phyloP scores from a whole-genome alignment of 2,797 vertebrate genomes.

The Scolopax rusticola region DNA sequence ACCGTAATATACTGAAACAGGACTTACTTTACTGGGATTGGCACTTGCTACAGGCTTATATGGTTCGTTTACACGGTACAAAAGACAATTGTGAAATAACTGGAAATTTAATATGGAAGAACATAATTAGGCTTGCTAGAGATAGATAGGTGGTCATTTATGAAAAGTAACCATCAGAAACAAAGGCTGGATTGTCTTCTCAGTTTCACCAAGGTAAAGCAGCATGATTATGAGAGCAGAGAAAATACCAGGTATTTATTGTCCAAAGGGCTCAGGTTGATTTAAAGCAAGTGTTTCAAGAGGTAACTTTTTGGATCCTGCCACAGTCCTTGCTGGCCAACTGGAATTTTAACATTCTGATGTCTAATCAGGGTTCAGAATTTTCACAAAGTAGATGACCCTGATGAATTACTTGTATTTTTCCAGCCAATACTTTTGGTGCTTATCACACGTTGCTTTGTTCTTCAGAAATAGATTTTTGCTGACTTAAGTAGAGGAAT shows the following conservation, averaged over 20 bases:
- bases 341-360: neutral
- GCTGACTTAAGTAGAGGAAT: neutral
- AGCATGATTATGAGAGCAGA: neutral
- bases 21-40: neutral
- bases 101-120: slow-evolving; percentile 12
- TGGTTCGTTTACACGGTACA: neutral
- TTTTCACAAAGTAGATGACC: neutral
- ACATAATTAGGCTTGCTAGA: neutral
- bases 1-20: neutral
- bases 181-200: neutral
- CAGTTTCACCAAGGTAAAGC: neutral
- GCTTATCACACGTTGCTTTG: neutral
- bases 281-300: neutral
- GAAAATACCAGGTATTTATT: neutral
- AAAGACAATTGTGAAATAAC: slow-evolving; percentile 19
- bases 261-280: neutral
- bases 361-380: neutral
- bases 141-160: neutral
- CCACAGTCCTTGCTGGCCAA: neutral
- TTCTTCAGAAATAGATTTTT: neutral
- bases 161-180: neutral
- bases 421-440: neutral
- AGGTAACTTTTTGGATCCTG: neutral
- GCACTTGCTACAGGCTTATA: neutral
- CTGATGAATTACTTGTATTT: neutral